A percentile compares a stretch with the other conserved stretches of the same genome.
These are phyloP conservation scores for Corythaixoides concolor DNA, from an alignment of 2,113 vertebrate species.

Conservation along the genomic window DNA sequence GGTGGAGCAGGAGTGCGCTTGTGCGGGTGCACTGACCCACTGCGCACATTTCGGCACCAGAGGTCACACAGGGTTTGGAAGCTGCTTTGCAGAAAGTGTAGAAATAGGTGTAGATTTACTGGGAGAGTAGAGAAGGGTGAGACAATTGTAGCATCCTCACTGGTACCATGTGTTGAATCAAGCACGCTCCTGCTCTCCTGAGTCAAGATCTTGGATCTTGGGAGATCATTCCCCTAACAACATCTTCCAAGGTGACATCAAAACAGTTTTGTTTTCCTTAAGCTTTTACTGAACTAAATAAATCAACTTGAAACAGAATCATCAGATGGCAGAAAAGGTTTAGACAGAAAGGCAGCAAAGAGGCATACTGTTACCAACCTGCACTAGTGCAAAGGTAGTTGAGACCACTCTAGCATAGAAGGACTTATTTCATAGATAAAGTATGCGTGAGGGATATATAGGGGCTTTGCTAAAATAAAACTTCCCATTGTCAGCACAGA, in stretches of 20 bases:
- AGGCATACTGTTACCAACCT: neutral
- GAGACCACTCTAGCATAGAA: neutral
- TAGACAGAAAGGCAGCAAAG: neutral
- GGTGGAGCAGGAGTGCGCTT: accelerated
- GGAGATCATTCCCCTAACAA: accelerated
- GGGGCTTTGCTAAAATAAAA: neutral
- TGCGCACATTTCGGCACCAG: neutral
- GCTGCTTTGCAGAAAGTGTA: neutral
- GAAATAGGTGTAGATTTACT: neutral
- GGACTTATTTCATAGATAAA: neutral
- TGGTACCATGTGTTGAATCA: neutral
- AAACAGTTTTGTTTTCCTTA: neutral
- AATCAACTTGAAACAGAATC: neutral
- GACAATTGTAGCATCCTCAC: neutral
- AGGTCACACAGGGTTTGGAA: neutral
- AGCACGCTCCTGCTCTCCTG: neutral
- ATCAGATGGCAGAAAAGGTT: neutral
- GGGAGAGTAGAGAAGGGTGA: neutral
- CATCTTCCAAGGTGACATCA: neutral
- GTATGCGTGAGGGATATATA: neutral
- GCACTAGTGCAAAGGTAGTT: neutral
- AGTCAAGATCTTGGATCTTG: neutral
- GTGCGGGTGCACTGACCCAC: neutral
- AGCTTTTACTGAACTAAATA: neutral
- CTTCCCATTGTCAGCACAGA: neutral